phyloP scores from a whole-genome alignment of 1,140 invertebrate genomes.

The Pantala flavescens region DNA sequence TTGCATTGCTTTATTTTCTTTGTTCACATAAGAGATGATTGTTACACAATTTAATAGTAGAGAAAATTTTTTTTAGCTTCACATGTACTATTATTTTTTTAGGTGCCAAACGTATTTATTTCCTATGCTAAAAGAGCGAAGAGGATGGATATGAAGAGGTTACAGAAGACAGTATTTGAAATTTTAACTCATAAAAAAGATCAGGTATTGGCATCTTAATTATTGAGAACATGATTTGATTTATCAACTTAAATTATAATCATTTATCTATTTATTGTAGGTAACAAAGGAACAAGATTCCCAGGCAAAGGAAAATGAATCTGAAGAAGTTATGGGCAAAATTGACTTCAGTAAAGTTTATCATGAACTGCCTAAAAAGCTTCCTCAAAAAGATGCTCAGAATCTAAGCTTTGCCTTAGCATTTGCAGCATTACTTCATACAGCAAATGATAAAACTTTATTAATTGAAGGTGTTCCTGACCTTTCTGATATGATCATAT shows the following conservation, averaged over 20 bases:
- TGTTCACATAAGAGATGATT: no score
- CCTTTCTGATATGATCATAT: background rate
- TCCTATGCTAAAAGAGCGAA: slow-evolving; percentile 65
- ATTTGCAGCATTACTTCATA: slow-evolving; percentile 64
- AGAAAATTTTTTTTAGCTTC: no score
- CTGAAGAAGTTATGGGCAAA: slow-evolving; percentile 21
- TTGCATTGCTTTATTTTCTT: no score
- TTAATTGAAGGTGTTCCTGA: background rate
- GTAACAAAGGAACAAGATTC: background rate
- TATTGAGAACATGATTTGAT: no score
- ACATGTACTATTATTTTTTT: slow-evolving; percentile 14
- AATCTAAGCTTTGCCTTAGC: slow-evolving; percentile 62
- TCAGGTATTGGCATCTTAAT: slow-evolving; percentile 15
- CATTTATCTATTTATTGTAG: no score
- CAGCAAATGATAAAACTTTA: slow-evolving; percentile 60
- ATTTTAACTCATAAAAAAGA: slow-evolving; percentile 26
- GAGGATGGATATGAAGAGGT: slow-evolving; percentile 65
- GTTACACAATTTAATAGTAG: no score
- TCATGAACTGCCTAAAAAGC: slow-evolving; percentile 42
- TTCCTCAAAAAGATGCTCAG: slow-evolving; percentile 50
- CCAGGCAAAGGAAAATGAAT: slow-evolving; percentile 16
- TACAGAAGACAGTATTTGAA: slow-evolving; percentile 61
- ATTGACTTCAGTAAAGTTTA: slow-evolving; percentile 43
- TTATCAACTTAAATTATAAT: no score
- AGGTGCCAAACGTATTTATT: slow-evolving; percentile 56